These are phyloP conservation scores for Pangasius macronema DNA, from an alignment of 2,797 vertebrate species.

Conservation along the genomic window DNA sequence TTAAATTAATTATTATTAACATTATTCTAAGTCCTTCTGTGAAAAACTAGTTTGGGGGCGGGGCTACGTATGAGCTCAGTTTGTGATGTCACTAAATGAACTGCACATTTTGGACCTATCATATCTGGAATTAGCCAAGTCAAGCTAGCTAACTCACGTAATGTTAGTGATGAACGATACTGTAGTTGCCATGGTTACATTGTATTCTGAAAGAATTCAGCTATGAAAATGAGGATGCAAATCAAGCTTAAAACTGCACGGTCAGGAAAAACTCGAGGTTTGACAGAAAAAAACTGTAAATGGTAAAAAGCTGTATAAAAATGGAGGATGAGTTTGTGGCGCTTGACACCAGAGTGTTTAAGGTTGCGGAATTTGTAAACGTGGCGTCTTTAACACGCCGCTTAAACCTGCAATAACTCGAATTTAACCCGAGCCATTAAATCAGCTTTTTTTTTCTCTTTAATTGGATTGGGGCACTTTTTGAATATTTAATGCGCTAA, in stretches of 20 bases:
- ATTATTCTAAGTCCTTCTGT: no score
- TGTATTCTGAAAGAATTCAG: neutral
- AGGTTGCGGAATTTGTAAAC: neutral
- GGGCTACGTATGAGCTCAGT: neutral
- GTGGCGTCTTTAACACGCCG: neutral
- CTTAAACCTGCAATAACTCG: neutral
- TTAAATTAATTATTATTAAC: neutral
- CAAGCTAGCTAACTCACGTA: neutral
- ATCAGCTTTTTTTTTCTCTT: no score
- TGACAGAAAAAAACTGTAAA: neutral
- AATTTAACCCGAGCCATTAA: neutral
- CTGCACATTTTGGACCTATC: neutral
- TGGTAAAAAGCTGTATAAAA: neutral
- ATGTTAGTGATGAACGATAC: neutral
- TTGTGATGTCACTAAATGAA: neutral
- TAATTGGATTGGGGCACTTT: neutral
- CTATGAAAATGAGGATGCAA: neutral
- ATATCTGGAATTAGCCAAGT: neutral
- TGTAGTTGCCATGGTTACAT: neutral
- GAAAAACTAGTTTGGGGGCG: neutral
- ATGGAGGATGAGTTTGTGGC: neutral
- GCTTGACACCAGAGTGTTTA: neutral
- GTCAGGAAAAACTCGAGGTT: neutral
- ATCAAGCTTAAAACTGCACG: neutral
- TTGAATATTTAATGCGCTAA: slow-evolving; percentile 10